A percentile compares a stretch with the other conserved stretches of the same genome.
Conservation (phyloP, 2,113 vertebrate species). For the Sterrhoptilus dennistouni region DNA sequence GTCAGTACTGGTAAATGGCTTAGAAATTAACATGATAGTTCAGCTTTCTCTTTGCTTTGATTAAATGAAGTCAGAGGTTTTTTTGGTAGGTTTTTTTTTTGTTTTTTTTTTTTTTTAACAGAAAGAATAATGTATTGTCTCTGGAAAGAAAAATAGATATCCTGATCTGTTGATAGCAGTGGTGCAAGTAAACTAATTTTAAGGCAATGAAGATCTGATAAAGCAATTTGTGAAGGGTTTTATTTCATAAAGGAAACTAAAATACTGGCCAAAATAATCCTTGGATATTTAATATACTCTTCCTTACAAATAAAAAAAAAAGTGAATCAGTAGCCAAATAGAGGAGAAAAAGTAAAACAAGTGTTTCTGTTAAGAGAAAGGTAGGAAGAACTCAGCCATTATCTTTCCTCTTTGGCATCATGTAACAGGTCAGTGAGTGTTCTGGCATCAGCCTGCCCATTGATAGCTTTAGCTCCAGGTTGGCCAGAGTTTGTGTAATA, state of each 20-base stretch:
- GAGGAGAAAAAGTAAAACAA: background rate
- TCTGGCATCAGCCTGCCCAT: background rate
- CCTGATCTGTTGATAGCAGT: background rate
- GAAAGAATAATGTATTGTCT: background rate
- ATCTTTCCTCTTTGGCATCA: background rate
- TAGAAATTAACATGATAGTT: background rate
- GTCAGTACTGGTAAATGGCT: background rate
- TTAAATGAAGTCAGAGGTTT: background rate
- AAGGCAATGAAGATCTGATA: background rate
- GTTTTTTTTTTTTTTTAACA: background rate
- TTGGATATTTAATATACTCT: background rate
- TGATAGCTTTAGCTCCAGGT: background rate
- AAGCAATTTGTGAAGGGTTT: background rate
- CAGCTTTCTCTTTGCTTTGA: background rate
- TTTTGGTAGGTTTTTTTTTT: background rate
- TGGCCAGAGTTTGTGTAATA: background rate
- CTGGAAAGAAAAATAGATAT: background rate
- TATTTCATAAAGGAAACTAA: background rate
- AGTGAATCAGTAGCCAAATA: background rate
- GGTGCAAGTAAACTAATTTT: background rate
- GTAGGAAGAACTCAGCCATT: background rate
- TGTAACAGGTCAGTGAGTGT: background rate
- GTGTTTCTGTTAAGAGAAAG: background rate
- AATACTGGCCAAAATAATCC: background rate
- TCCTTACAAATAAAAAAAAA: background rate